These are phyloP conservation scores for Hoplostethus atlanticus DNA, from an alignment of 2,797 vertebrate species.

Conservation along the genomic window DNA sequence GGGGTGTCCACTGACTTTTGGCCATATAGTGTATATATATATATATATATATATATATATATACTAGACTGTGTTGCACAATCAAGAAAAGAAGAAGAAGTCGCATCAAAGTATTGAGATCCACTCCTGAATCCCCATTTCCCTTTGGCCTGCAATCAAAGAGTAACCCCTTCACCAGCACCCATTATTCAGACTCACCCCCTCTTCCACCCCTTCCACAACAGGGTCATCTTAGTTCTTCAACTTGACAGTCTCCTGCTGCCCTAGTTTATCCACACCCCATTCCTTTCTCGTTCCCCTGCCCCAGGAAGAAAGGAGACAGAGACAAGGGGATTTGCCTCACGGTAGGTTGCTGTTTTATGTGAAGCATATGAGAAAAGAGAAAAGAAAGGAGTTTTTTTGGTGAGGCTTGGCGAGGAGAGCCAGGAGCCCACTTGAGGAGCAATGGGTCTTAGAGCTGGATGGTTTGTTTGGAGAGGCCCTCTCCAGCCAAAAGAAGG, in stretches of 20 bases:
- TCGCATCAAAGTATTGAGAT: conserved; percentile 51
- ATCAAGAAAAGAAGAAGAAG: conserved; percentile 31
- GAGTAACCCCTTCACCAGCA: conserved; percentile 60
- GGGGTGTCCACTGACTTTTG: too few species aligned
- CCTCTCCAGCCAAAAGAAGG: conserved; percentile 73
- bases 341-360: conserved; percentile 82
- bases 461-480: conserved; percentile 83
- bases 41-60: too few species aligned
- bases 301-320: conserved; percentile 77
- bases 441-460: conserved; percentile 76
- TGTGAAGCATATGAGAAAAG: conserved; percentile 77
- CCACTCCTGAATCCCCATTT: conserved; percentile 49
- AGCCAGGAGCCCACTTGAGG: conserved; percentile 78
- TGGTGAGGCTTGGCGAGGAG: conserved; percentile 68
- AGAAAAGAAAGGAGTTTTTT: conserved; percentile 67
- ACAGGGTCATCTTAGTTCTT: conserved; percentile 78
- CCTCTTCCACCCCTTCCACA: conserved; percentile 44
- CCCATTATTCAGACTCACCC: conserved; percentile 62
- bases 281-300: conserved; percentile 79
- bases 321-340: conserved; percentile 81
- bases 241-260: conserved; percentile 82
- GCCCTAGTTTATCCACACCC: conserved; percentile 79
- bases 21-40: too few species aligned
- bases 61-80: conserved; percentile 4
- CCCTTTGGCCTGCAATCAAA: conserved; percentile 56